Conservation (phyloP, 2,797 vertebrate genomes). For the Smutsia gigantea region DNA sequence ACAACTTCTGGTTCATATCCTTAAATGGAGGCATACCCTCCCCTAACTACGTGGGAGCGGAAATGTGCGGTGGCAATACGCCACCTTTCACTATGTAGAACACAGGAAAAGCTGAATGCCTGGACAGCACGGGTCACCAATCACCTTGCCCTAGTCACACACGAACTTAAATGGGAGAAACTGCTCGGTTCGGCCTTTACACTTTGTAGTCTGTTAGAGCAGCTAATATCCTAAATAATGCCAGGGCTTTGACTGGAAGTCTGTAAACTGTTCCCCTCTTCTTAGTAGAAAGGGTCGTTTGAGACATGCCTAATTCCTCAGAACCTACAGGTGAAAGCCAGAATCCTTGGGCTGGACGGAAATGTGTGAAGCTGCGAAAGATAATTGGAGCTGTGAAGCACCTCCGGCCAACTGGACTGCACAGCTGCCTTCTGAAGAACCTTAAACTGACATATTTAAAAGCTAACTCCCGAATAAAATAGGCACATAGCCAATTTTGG, state of each 20-base stretch:
- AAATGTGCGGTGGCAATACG: neutral
- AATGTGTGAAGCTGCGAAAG: neutral
- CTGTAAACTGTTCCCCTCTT: neutral
- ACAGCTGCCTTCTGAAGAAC: neutral
- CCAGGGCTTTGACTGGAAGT: neutral
- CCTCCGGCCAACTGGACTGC: fast-evolving
- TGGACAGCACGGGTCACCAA: too few relatives aligned
- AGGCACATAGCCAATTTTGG: neutral
- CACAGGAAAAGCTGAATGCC: neutral
- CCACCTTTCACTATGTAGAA: neutral
- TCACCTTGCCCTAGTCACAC: neutral
- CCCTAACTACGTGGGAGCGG: fast-evolving
- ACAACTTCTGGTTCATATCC: neutral
- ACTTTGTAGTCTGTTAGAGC: neutral
- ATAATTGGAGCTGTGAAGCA: neutral
- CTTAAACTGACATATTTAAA: neutral
- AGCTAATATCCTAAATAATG: neutral
- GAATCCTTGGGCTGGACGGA: neutral
- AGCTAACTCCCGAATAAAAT: neutral
- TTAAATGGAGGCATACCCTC: neutral
- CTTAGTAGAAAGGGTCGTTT: neutral
- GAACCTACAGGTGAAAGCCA: neutral
- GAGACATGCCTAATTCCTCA: neutral
- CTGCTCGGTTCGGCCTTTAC: neutral
- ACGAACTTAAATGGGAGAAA: neutral